phyloP scores from a whole-genome alignment of 2,113 vertebrate species.

The Xiphophorus hellerii region DNA sequence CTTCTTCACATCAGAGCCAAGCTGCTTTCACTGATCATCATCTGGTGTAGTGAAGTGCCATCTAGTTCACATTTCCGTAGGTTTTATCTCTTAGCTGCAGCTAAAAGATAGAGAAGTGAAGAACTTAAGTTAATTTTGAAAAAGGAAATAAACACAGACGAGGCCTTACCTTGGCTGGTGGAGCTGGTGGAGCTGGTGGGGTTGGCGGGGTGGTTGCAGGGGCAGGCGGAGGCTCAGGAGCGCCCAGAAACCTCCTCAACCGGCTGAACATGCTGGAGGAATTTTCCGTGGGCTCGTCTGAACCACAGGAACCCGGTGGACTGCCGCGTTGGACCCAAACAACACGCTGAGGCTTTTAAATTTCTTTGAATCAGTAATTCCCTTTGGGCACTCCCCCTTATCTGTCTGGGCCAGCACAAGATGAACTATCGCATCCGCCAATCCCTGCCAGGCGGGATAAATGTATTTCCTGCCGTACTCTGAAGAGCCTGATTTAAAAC shows the following conservation, averaged over 20 bases:
- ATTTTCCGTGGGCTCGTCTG: conserved; percentile 1
- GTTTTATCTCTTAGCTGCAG: too few species aligned
- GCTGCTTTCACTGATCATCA: conserved; percentile 13
- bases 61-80: too few species aligned
- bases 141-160: not conserved
- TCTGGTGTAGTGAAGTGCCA: too few species aligned
- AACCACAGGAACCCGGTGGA: not conserved
- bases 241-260: conserved; percentile 72
- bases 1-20: conserved; percentile 22
- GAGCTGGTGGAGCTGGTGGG: not conserved
- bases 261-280: conserved; percentile 82
- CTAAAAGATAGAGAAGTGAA: too few species aligned
- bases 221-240: conserved; percentile 47
- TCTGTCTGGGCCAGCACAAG: conserved; percentile 22
- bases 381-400: conserved; percentile 62
- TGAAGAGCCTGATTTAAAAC: not conserved
- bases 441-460: conserved; percentile 6
- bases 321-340: conserved; percentile 18
- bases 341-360: conserved; percentile 75
- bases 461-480: not conserved
- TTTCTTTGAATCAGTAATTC: conserved; percentile 80
- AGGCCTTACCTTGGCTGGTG: conserved; percentile 64
- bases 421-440: conserved; percentile 19
- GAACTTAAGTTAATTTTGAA: not conserved
- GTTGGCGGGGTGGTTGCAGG: not conserved